Conservation (phyloP, 2,888 invertebrate genomes). For the Ectobius pallidus region DNA sequence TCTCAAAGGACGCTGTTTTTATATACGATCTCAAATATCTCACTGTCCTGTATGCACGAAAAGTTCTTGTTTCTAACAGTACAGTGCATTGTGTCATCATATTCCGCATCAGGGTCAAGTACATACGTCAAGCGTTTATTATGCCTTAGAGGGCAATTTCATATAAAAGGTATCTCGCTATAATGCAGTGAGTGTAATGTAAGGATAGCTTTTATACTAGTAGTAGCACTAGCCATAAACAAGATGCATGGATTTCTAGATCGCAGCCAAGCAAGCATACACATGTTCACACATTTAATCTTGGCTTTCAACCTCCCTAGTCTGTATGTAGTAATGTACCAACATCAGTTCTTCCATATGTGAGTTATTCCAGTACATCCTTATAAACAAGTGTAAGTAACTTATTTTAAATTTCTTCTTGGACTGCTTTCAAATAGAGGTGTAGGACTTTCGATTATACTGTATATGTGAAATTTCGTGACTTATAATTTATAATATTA, state of each 20-base stretch:
- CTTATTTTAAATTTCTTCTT: no score
- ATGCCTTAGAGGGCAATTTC: not conserved
- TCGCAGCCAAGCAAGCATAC: no score
- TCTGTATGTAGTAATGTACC: not conserved
- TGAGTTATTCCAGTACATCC: no score
- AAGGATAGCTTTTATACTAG: not conserved
- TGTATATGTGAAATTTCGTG: no score
- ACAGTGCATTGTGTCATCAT: not conserved
- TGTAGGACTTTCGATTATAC: no score
- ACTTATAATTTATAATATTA: no score
- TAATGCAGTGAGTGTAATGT: not conserved
- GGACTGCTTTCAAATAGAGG: no score
- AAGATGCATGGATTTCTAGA: not conserved
- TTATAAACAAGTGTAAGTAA: no score
- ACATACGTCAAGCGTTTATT: not conserved
- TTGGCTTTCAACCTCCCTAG: no score
- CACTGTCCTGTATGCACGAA: not conserved
- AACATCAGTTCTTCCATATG: no score
- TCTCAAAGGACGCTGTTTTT: not conserved
- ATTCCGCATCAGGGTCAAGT: not conserved
- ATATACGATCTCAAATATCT: slow-evolving; percentile 15
- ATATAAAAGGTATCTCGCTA: not conserved
- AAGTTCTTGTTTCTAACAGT: not conserved
- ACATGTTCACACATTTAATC: no score
- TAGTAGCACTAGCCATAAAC: not conserved